Evolutionary conservation across 2,113 vertebrate species (phyloP).

Genomic region (Coryphaenoides rupestris): DNA sequence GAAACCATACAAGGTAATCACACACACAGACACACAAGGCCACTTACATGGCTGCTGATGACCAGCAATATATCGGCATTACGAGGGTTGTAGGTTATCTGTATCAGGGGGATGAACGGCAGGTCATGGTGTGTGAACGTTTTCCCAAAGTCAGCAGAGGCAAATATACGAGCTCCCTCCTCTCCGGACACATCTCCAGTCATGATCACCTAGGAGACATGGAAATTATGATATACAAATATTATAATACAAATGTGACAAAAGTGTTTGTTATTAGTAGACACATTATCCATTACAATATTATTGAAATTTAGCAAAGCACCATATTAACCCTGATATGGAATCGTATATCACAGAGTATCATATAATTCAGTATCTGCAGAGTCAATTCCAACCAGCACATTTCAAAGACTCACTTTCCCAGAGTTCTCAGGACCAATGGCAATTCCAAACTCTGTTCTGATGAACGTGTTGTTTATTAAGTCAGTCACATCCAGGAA

Average conservation of each 20-base stretch:
- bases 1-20: neutral
- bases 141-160: slow-evolving; percentile 81
- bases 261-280: neutral
- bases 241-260: neutral
- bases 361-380: too few relatives aligned
- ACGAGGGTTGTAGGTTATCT: slow-evolving; percentile 81
- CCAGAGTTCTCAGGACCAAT: slow-evolving; percentile 87
- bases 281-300: too few relatives aligned
- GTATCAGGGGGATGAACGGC: slow-evolving; percentile 80
- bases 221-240: slow-evolving; percentile 17
- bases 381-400: neutral
- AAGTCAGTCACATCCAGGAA: slow-evolving; percentile 84
- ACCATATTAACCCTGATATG: too few relatives aligned
- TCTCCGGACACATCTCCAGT: slow-evolving; percentile 82
- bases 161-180: slow-evolving; percentile 77
- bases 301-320: too few relatives aligned
- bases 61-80: slow-evolving; percentile 73
- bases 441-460: slow-evolving; percentile 86
- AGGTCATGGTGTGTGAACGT: slow-evolving; percentile 77
- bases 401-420: slow-evolving; percentile 71
- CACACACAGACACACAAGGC: neutral
- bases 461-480: slow-evolving; percentile 91
- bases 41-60: slow-evolving; percentile 79
- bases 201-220: slow-evolving; percentile 81
- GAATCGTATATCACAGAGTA: too few relatives aligned